A percentile compares a stretch with the other conserved stretches of the same genome.
phyloP scores from a whole-genome alignment of 2,113 vertebrate species.

The Rhinolophus sinicus region DNA sequence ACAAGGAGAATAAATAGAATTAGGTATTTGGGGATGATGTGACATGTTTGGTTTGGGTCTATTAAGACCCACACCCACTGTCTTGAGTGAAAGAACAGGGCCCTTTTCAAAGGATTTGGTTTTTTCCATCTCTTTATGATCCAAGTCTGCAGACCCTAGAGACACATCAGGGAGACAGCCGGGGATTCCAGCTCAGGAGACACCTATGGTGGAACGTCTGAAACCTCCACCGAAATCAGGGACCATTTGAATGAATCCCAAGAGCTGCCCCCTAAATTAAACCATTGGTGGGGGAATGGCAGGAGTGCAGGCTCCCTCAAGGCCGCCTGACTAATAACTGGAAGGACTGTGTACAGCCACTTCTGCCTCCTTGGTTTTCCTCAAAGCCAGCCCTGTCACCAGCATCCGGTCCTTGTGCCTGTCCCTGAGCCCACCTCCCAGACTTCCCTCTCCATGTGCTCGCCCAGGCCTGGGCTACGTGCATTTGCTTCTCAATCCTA shows the following conservation, averaged over 20 bases:
- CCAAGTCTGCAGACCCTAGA: constrained; percentile 23
- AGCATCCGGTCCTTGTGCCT: background rate
- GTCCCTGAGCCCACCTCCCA: background rate
- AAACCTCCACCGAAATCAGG: background rate
- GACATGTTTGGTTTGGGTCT: constrained; percentile 54
- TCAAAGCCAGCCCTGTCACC: background rate
- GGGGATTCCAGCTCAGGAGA: background rate
- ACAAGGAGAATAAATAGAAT: constrained; percentile 6
- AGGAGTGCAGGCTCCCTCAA: background rate
- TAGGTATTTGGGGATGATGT: background rate
- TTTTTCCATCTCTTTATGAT: constrained; percentile 63
- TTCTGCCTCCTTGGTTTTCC: background rate
- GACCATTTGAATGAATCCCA: background rate
- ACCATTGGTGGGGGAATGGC: background rate
- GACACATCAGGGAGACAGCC: background rate
- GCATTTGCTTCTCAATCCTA: background rate
- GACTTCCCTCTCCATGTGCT: background rate
- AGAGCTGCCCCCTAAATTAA: background rate
- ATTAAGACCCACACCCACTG: constrained; percentile 9
- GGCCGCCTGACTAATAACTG: background rate
- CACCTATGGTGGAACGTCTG: background rate
- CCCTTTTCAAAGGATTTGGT: constrained; percentile 33
- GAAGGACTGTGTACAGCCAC: background rate
- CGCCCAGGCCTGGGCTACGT: background rate
- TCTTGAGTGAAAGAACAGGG: constrained; percentile 63